These are phyloP conservation scores for Argyresthia goedartella DNA, from an alignment of 2,888 invertebrate genomes.

Conservation along the genomic window DNA sequence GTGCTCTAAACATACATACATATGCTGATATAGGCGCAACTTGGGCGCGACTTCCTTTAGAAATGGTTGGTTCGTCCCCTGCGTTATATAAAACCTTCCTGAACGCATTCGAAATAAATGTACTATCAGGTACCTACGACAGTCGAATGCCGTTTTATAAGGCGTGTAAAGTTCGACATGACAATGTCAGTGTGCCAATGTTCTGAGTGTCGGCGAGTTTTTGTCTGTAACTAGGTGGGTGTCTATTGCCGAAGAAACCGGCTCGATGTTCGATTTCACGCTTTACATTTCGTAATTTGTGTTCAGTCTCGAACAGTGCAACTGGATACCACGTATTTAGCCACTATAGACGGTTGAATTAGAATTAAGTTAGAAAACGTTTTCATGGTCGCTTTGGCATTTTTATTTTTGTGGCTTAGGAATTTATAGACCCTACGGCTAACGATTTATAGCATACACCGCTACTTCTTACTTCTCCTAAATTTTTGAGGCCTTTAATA, in stretches of 20 bases:
- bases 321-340: slow-evolving; percentile 5
- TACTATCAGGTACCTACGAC: neutral
- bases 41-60: neutral
- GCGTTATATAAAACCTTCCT: neutral
- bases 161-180: neutral
- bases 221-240: slow-evolving; percentile 5
- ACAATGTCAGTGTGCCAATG: slow-evolving; percentile 4
- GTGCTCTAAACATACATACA: neutral
- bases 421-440: no score
- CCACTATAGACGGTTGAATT: neutral
- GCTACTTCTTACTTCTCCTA: no score
- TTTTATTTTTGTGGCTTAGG: neutral
- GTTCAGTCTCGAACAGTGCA: slow-evolving; percentile 21
- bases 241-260: slow-evolving; percentile 11
- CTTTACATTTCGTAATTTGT: slow-evolving; percentile 37
- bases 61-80: neutral
- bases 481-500: no score
- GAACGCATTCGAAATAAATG: neutral
- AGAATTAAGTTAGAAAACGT: slow-evolving; percentile 1
- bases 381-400: slow-evolving; percentile 1
- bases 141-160: neutral
- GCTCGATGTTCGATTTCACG: slow-evolving; percentile 34
- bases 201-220: slow-evolving; percentile 2
- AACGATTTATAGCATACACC: no score
- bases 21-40: neutral